Evolutionary conservation across 2,888 invertebrate species (phyloP).

Genomic region (Melanophora roralis): DNA sequence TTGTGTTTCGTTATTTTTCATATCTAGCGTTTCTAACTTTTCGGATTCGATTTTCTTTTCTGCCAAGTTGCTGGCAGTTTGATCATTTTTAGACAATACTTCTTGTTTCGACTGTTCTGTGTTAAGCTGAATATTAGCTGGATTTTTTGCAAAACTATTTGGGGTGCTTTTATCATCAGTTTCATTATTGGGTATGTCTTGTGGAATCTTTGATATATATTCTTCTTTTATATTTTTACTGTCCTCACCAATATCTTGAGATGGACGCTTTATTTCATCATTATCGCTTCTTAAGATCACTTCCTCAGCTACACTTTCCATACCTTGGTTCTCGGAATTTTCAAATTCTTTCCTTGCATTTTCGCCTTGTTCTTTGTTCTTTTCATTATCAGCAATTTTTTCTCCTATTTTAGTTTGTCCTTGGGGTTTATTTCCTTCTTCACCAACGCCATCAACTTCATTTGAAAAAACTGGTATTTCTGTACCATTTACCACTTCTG

Average conservation of each 20-base stretch:
- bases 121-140: background rate
- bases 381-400: conserved; percentile 64
- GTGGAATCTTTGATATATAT: no score
- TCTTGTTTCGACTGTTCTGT: background rate
- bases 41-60: background rate
- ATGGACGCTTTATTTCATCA: background rate
- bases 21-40: background rate
- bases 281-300: background rate
- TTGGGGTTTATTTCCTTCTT: background rate
- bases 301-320: background rate
- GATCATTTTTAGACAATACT: background rate
- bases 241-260: background rate
- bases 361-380: conserved; percentile 61
- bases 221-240: no score
- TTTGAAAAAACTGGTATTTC: conserved; percentile 76
- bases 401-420: conserved; percentile 50
- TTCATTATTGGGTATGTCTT: no score
- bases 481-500: conserved; percentile 81
- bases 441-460: background rate
- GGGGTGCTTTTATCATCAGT: no score
- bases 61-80: background rate
- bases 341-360: background rate
- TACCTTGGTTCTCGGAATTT: no score
- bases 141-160: background rate
- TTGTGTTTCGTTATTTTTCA: background rate